Conservation (phyloP, 2,888 invertebrate genomes). For the Aquatica leii region DNA sequence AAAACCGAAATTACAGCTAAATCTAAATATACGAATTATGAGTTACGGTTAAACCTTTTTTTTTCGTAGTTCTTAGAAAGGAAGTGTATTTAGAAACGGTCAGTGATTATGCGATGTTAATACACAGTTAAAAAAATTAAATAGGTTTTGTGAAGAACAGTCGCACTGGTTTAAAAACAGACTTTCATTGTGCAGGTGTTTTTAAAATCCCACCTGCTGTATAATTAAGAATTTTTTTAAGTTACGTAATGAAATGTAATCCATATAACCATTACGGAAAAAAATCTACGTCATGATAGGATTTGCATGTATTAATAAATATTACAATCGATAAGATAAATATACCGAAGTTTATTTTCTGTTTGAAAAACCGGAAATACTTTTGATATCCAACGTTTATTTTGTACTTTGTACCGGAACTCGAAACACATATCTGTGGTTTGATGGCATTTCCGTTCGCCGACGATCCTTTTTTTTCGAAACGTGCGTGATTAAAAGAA, state of each 20-base stretch:
- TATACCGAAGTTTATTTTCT: neutral
- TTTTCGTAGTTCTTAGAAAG: slow-evolving; percentile 16
- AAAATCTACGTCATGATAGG: slow-evolving; percentile 9
- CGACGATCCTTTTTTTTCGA: slow-evolving; percentile 3
- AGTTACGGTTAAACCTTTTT: slow-evolving; percentile 1
- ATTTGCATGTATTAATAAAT: slow-evolving; percentile 6
- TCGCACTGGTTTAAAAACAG: slow-evolving; percentile 25
- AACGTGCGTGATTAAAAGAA: slow-evolving; percentile 15
- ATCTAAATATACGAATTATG: no score
- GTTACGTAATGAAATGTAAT: slow-evolving; percentile 20
- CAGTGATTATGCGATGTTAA: slow-evolving; percentile 14
- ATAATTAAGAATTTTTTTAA: slow-evolving; percentile 19
- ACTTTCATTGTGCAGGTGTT: slow-evolving; percentile 34
- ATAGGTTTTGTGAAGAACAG: slow-evolving; percentile 2
- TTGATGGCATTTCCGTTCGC: slow-evolving; percentile 31
- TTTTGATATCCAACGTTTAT: slow-evolving; percentile 14
- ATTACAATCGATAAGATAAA: slow-evolving; percentile 10
- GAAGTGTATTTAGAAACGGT: slow-evolving; percentile 20
- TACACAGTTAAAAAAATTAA: slow-evolving; percentile 11
- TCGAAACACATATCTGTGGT: slow-evolving; percentile 28
- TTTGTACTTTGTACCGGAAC: slow-evolving; percentile 17
- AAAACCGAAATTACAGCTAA: no score
- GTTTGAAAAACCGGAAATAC: slow-evolving; percentile 16
- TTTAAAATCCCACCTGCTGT: slow-evolving; percentile 24
- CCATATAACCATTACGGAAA: slow-evolving; percentile 5